Conservation (phyloP, 2,113 vertebrate species). For the Polyodon spathula region DNA sequence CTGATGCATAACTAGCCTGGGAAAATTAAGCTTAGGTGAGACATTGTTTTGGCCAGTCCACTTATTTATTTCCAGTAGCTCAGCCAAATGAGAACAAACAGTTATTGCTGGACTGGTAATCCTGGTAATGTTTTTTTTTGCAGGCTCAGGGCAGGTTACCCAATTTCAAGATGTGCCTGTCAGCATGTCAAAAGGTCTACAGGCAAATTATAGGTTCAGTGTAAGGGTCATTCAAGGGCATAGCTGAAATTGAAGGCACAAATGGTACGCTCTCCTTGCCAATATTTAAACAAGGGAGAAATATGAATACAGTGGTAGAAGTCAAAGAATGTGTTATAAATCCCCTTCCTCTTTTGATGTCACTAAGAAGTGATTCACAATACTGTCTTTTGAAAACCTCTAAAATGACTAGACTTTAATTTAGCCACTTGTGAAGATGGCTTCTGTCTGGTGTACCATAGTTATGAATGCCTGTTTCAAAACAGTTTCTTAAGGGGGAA, state of each 20-base stretch:
- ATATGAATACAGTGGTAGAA: too few species aligned
- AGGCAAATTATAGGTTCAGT: not conserved
- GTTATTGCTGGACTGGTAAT: slow-evolving; percentile 9
- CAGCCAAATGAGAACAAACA: slow-evolving; percentile 11
- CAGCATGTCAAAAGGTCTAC: slow-evolving; percentile 1
- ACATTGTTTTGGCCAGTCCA: slow-evolving; percentile 22
- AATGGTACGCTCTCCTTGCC: not conserved
- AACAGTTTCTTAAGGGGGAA: too few species aligned
- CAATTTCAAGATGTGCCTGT: not conserved
- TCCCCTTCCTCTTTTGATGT: too few species aligned
- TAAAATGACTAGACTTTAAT: not conserved
- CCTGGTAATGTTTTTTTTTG: not conserved
- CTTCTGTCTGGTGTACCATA: too few species aligned
- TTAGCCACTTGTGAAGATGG: too few species aligned
- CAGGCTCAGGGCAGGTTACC: slow-evolving; percentile 5
- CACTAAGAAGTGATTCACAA: not conserved
- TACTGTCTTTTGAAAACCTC: not conserved
- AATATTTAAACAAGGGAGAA: too few species aligned
- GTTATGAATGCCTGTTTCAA: too few species aligned
- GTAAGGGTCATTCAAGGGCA: slow-evolving; percentile 23
- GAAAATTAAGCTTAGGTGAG: slow-evolving; percentile 52
- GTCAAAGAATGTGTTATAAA: too few species aligned
- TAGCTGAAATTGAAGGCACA: slow-evolving; percentile 5
- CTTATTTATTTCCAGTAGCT: slow-evolving; percentile 38
- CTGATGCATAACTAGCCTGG: slow-evolving; percentile 61